Percentiles rank a stretch among this genome's conserved stretches.
Evolutionary conservation across 2,888 invertebrate genomes (phyloP).

Genomic region (Diadegma fenestrale): DNA sequence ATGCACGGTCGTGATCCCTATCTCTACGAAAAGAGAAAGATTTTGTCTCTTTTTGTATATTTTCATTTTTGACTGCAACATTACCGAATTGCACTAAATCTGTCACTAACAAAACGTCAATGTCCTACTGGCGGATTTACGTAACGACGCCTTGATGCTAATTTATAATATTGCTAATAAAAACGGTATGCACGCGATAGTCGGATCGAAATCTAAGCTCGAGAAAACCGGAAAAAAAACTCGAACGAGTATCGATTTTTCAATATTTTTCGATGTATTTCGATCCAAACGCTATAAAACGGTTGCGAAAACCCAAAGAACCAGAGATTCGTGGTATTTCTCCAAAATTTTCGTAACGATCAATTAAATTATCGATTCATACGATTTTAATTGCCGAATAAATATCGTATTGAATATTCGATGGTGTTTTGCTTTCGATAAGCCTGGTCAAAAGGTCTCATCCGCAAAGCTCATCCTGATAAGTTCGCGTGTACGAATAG

Average conservation of each 20-base stretch:
- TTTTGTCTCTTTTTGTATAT: neutral
- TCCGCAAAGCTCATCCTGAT: no score
- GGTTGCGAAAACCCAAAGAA: neutral
- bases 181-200: neutral
- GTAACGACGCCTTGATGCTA: neutral
- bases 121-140: neutral
- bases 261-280: neutral
- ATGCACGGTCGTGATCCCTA: neutral
- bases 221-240: no score
- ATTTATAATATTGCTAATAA: no score
- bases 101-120: neutral
- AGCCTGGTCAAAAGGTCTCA: neutral
- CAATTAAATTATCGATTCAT: neutral
- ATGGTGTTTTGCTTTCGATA: neutral
- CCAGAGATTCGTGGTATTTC: neutral
- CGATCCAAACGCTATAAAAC: neutral
- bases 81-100: neutral
- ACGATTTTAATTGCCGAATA: neutral
- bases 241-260: neutral
- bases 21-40: neutral
- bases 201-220: no score
- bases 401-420: neutral
- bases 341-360: neutral
- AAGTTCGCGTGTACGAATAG: neutral
- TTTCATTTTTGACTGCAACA: neutral